Evolutionary conservation across 2,113 vertebrate species (phyloP).

Genomic region (Puffinus mauretanicus): DNA sequence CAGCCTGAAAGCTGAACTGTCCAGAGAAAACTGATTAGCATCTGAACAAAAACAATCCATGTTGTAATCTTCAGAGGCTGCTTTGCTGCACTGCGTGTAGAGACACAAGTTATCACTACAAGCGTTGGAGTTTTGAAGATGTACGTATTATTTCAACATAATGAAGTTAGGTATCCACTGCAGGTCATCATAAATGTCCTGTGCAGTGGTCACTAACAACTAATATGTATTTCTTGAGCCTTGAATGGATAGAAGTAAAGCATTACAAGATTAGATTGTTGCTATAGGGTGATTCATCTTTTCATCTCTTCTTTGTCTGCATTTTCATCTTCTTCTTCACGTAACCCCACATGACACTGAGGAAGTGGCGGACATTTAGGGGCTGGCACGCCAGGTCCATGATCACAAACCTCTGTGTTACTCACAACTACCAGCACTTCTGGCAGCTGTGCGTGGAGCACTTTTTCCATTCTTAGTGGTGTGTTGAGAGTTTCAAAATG

Average conservation of each 20-base stretch:
- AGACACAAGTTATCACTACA: neutral
- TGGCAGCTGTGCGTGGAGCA: neutral
- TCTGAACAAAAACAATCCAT: neutral
- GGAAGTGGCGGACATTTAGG: neutral
- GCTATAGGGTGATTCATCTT: neutral
- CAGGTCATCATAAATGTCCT: neutral
- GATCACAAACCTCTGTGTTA: neutral
- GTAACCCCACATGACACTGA: neutral
- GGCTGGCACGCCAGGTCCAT: neutral
- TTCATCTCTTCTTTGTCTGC: neutral
- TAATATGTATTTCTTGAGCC: neutral
- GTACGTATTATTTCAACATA: fast-evolving
- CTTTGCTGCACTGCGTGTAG: neutral
- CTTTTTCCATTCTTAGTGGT: neutral
- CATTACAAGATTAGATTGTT: neutral
- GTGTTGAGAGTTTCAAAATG: neutral
- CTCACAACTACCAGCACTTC: neutral
- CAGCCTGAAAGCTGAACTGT: neutral
- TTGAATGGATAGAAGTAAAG: neutral
- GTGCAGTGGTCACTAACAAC: neutral
- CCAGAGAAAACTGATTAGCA: neutral
- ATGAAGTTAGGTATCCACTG: neutral
- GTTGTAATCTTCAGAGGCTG: neutral
- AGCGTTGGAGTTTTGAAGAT: neutral
- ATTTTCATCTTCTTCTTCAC: neutral